Conservation (phyloP, 92 coral and sea anemone species). For the Meandrina meandrites region DNA sequence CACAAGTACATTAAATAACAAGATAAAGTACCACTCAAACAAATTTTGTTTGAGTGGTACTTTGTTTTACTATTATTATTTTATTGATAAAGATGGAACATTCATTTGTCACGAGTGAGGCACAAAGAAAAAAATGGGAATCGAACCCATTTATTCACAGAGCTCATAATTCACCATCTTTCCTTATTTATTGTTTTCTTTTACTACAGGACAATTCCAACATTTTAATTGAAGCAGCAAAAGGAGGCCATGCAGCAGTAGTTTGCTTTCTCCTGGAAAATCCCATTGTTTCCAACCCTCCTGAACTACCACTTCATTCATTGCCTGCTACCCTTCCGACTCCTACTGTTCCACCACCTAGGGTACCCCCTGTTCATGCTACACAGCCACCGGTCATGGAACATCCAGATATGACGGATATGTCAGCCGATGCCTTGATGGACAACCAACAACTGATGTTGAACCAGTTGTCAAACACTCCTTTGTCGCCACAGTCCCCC, state of each 20-base stretch:
- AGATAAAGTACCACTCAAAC: too few species aligned
- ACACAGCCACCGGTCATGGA: slow-evolving; percentile 89
- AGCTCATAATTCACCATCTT: too few species aligned
- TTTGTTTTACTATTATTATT: too few species aligned
- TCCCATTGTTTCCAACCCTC: slow-evolving; percentile 88
- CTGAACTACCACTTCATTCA: slow-evolving; percentile 86
- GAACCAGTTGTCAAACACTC: slow-evolving; percentile 64
- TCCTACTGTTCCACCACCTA: slow-evolving; percentile 92
- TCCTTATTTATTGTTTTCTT: neutral
- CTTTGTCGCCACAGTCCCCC: slow-evolving; percentile 81
- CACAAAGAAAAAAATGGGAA: too few species aligned
- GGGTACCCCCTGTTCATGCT: slow-evolving; percentile 98
- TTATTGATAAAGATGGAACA: too few species aligned
- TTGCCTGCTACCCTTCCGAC: slow-evolving; percentile 80
- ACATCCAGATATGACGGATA: slow-evolving; percentile 79
- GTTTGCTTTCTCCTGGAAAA: slow-evolving; percentile 90
- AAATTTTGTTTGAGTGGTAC: neutral
- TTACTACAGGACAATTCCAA: slow-evolving; percentile 85
- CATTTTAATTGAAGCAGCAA: slow-evolving; percentile 96
- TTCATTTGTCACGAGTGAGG: too few species aligned
- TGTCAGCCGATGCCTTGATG: slow-evolving; percentile 54
- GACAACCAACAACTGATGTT: slow-evolving; percentile 71
- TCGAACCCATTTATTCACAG: too few species aligned
- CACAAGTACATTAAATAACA: too few species aligned
- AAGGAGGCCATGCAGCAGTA: slow-evolving; percentile 98